Evolutionary conservation across 2,113 vertebrate genomes (phyloP), one percentile per base, ranked within the genome.

Genomic region (Sinocyclocheilus anophthalmus): DNA sequence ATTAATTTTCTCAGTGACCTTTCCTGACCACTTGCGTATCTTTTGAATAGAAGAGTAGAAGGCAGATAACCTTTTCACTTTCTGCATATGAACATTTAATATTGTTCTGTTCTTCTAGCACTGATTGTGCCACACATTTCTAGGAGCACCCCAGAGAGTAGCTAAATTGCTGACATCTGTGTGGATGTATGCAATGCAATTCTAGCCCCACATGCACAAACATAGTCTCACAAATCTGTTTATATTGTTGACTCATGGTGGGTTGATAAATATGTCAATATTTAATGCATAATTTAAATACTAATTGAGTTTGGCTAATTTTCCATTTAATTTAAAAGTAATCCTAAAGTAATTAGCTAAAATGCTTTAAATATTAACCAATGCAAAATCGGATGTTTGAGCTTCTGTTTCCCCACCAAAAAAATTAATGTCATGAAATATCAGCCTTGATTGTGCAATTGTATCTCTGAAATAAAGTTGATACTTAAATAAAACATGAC

Each of bases 51-150:
- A 33, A n/a, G 4, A 59, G 53, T 79, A 11, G 30, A 59, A 59
- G 33, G 53, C 33, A 39, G 55, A 79, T 79, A 16, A 79, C 55
- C 30, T 79, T 61, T 61, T 79, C 20, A 39, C 33, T 59, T 13
- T 79, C 18, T 59, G 53, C 55, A 79, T 57, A 39, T 39, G 30
- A 39, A 61, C 55, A 79, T 77, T 79, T 61, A 12, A 61, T n/a
- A 39, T 39, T 55, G 50, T 33, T 77, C 20, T 77, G 14, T 20
- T 79, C 20, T 1, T 59, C 20, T n/a, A 12, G 59, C 53, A 0
- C 33, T 3, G 9, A 79, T 39, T 39, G 55, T 79, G 53, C 10
- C 3, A 39, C 3, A 3, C 33, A 72, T 72, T 72, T 72, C 30
- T 39, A 20, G 14, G 8, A 39, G 18, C 8, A 72, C 33, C 69